Base-by-base conservation (phyloP, 2,113 vertebrate genomes). In the Egretta garzetta region DNA sequence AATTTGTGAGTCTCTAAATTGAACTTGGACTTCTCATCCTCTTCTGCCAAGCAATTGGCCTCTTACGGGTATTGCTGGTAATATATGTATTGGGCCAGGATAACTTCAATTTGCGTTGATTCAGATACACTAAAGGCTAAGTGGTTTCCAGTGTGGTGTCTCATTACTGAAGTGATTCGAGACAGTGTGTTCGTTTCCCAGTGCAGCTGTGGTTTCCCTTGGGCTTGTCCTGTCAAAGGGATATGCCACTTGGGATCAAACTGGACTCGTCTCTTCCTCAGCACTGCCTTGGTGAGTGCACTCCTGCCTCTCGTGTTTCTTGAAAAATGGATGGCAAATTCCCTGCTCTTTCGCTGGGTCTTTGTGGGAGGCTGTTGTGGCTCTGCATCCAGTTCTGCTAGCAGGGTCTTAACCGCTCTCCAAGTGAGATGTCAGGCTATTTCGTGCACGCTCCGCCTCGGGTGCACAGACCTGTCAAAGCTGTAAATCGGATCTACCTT, bases 401-500 rank as follows among this genome's bases (percentile, higher is more conserved):
- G 52, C 77, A 80, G 82, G 37, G 59, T 73, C 67, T 94, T 95
- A 92, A 92, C 50, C 1, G 3, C 80, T 96, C 30, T 79, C 76
- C 81, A 50, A 95, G 92, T 96, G 89, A 95, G 89, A 91, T 90
- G 89, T 94, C 71, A 56, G 91, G 52, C 71, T 92, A 39, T 97
- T 97, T 81, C 39, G 70, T 64, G 80, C 83, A 23, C 26, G 55
- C 93, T 90, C 96, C 0, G 84, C 92, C 85, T 97, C 56, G 39
- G 95, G 95, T 94, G 89, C 94, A 89, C 82, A 88, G 94, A 82
- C 86, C 93, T 97, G 95, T 97, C 97, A 97, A 96, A 94, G 90
- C 88, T 93, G 82, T 97, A 97, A 97, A 98, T 97, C 90, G 96
- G 85, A 71, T 96, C 96, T 97, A 91, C 95, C 85, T 81, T 95